These are phyloP conservation scores for Eristalis intricaria DNA, from an alignment of 2,888 invertebrate genomes.

Conservation along the genomic window DNA sequence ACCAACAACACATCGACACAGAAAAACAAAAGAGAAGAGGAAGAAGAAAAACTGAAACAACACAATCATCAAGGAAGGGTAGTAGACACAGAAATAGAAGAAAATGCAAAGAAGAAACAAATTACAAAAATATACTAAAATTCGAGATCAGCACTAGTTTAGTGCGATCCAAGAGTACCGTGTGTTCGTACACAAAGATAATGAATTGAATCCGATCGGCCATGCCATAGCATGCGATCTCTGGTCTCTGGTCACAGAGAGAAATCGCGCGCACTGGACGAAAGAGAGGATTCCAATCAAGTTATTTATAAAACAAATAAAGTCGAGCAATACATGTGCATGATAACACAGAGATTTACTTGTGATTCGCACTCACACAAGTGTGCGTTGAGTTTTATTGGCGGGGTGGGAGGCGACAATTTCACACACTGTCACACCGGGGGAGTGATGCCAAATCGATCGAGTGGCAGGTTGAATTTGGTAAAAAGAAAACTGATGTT, in stretches of 20 bases:
- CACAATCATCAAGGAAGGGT: neutral
- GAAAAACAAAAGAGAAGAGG: neutral
- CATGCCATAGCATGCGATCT: neutral
- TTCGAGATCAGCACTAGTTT: conserved; percentile 52
- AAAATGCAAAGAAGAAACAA: conserved; percentile 10
- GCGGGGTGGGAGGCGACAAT: neutral
- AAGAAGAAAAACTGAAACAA: neutral
- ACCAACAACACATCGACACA: neutral
- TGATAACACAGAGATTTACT: conserved; percentile 14
- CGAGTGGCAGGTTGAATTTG: neutral
- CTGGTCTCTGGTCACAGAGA: conserved; percentile 22
- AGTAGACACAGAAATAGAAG: neutral
- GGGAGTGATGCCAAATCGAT: neutral
- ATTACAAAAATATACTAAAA: conserved; percentile 43
- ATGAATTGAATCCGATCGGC: conserved; percentile 17
- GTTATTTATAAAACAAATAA: conserved; percentile 72
- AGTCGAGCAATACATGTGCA: conserved; percentile 60
- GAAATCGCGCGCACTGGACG: conserved; percentile 58
- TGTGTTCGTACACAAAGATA: conserved; percentile 27
- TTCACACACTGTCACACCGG: neutral
- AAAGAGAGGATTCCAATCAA: conserved; percentile 69
- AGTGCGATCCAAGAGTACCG: conserved; percentile 53
- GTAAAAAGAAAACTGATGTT: too few species aligned
- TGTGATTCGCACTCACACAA: neutral
- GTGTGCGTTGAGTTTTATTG: neutral